A percentile compares a stretch with the other conserved stretches of the same genome.
Evolutionary conservation across 1,140 invertebrate genomes (phyloP).

Genomic region (Halesus radiatus): DNA sequence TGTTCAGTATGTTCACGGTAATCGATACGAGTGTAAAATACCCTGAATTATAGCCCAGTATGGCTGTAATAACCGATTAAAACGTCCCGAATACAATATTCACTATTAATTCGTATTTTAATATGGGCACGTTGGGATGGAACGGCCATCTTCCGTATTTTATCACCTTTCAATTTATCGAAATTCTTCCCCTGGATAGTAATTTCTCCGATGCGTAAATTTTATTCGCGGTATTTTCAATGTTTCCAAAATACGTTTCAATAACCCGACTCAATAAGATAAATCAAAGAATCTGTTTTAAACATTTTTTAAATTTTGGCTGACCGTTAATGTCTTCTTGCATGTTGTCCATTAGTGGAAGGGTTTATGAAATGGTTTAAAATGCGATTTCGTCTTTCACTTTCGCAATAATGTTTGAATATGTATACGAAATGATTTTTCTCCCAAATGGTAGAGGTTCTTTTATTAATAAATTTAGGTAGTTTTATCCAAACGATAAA

Average conservation of each 20-base stretch:
- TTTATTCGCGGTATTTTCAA: neutral
- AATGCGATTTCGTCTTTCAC: too few relatives aligned
- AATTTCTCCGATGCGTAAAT: slow-evolving; percentile 1
- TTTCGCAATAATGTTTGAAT: too few relatives aligned
- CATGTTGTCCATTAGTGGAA: too few relatives aligned
- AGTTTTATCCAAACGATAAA: too few relatives aligned
- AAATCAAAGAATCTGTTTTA: too few relatives aligned
- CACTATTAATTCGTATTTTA: slow-evolving; percentile 51
- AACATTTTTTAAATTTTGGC: too few relatives aligned
- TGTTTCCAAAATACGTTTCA: neutral
- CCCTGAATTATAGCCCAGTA: slow-evolving; percentile 34
- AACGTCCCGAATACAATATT: slow-evolving; percentile 50
- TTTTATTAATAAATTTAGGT: too few relatives aligned
- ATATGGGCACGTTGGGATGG: slow-evolving; percentile 1
- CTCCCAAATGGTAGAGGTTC: too few relatives aligned
- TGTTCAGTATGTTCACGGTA: slow-evolving; percentile 22
- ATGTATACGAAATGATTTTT: too few relatives aligned
- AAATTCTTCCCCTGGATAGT: slow-evolving; percentile 11
- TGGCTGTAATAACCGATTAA: slow-evolving; percentile 53
- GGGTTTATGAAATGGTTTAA: too few relatives aligned
- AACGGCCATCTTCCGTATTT: slow-evolving; percentile 2
- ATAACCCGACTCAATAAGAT: too few relatives aligned
- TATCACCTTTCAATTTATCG: slow-evolving; percentile 24
- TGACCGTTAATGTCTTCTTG: too few relatives aligned
- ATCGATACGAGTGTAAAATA: slow-evolving; percentile 47